These are phyloP conservation scores for Sesia apiformis DNA, from an alignment of 2,888 invertebrate genomes.

Conservation along the genomic window DNA sequence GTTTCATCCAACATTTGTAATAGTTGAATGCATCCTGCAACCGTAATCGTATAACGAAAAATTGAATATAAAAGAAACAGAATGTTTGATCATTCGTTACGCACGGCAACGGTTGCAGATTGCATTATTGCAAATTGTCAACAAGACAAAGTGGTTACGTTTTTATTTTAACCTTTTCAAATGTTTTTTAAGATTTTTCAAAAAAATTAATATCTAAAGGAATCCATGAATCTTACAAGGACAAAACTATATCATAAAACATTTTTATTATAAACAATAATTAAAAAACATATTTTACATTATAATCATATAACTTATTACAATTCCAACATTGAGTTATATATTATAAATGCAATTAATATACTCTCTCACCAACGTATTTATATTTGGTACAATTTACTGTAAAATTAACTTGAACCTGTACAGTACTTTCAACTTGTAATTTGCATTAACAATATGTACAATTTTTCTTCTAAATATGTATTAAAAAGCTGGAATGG, in stretches of 20 bases:
- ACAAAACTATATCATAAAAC: conserved; percentile 28
- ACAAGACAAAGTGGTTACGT: too few relatives aligned
- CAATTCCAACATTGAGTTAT: conserved; percentile 57
- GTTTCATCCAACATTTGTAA: too few relatives aligned
- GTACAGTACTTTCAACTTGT: not conserved
- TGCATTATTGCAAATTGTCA: too few relatives aligned
- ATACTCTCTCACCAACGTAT: conserved; percentile 19
- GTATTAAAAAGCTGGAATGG: conserved; percentile 19
- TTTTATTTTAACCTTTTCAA: too few relatives aligned
- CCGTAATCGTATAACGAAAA: too few relatives aligned
- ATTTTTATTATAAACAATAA: conserved; percentile 73
- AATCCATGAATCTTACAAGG: too few relatives aligned
- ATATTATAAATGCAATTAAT: conserved; percentile 57
- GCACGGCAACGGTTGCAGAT: too few relatives aligned
- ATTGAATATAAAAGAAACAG: too few relatives aligned
- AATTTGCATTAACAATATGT: not conserved
- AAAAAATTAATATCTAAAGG: too few relatives aligned
- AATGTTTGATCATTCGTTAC: too few relatives aligned
- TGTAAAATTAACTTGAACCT: not conserved
- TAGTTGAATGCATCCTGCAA: too few relatives aligned
- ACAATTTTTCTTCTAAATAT: not conserved
- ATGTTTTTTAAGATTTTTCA: too few relatives aligned
- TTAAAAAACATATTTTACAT: conserved; percentile 58
- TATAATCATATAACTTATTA: conserved; percentile 41
- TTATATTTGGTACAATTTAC: conserved; percentile 2